Base-by-base conservation (phyloP, 37 sponge, comb jelly and placozoan genomes). In the Beroe forskalii region DNA sequence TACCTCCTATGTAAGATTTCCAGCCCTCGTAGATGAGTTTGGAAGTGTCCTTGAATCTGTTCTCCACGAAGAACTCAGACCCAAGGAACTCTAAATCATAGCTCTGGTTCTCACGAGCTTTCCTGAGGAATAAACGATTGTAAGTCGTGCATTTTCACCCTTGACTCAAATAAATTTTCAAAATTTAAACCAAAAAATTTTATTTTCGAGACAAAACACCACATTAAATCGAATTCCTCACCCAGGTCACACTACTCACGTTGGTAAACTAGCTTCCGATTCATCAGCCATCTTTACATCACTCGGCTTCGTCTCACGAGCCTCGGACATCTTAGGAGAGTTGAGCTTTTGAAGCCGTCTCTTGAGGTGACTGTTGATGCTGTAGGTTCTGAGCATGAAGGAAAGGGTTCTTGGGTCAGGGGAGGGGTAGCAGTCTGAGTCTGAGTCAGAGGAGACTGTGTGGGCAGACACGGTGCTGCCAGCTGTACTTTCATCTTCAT, bases 1-100 rank as follows among this genome's bases (percentile, higher is more conserved):
- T 64, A 28, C 55, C 55, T 48, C 55, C 55, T 48, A 48, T 17
- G 55, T 12, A 48, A 12, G 55, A 6, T 80, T 38, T 80, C 86
- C 86, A 80, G n/a, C 42, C 86, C 44, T 1, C 35, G 86, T 80
- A 80, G 27, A 80, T 80, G 1, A 80, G 24, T 44, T 23, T 2
- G 28, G 86, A 35, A n/a, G 86, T 39, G 30, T 80, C 86, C 28
- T 43, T 35, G 27, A 33, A 80, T 19, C 86, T 41, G 1, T 27
- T 20, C 3, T 41, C 44, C 17, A 41, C 44, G 35, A 44, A 80
- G 22, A 20, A 6, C 22, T 41, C 28, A 1, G 86, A 80, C 8
- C 86, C 86, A 41, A 80, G 86, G 28, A 80, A 9, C 9, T 41
- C 27, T 14, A 80, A 23, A 38, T 80, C 86, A 20, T 28, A 64